Evolutionary conservation across 2,797 vertebrate species (phyloP), one percentile per base, ranked within the genome.

Genomic region (Acipenser ruthenus): DNA sequence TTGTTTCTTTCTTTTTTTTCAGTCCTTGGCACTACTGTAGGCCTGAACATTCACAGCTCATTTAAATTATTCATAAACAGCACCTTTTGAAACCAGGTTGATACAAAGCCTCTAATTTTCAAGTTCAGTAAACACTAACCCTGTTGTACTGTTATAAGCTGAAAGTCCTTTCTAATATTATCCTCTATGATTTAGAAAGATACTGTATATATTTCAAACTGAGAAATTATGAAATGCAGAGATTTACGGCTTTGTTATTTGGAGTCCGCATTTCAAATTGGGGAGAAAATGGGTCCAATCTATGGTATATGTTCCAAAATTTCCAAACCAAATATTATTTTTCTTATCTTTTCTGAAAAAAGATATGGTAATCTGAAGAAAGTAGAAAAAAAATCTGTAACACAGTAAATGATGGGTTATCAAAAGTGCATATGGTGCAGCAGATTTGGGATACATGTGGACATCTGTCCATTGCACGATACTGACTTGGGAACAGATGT

Each of bases 391-490:
- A 49, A 48, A 60, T 37, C 62, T 65, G 53, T 10, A 51, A 52
- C 12, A 4, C 13, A 52, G 63, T 18, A n/a, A 51, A 64, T 13
- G 48, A 48, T 48, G 63, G 63, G 12, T 65, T 65, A 55, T 65
- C 51, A 73, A 79, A 85, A 81, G 77, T 83, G 77, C 84, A 79
- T 86, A 77, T 78, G 76, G 77, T 79, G n/a, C 68, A 83, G 79
- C 84, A 87, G 83, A 87, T 86, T 83, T 73, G 77, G 75, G 77
- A 84, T 82, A 82, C 66, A 65, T 0, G 80, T 79, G 77, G 84
- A 85, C 84, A 88, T 87, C 87, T 90, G 86, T 86, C 86, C 83
- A 66, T 37, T 69, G 82, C 73, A 47, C 61, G 70, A 37, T 37
- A 37, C 2, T 37, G 23, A 37, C 23, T 37, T 37, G 80, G 82